phyloP scores from a whole-genome alignment of 2,797 vertebrate genomes.

The Acipenser ruthenus region DNA sequence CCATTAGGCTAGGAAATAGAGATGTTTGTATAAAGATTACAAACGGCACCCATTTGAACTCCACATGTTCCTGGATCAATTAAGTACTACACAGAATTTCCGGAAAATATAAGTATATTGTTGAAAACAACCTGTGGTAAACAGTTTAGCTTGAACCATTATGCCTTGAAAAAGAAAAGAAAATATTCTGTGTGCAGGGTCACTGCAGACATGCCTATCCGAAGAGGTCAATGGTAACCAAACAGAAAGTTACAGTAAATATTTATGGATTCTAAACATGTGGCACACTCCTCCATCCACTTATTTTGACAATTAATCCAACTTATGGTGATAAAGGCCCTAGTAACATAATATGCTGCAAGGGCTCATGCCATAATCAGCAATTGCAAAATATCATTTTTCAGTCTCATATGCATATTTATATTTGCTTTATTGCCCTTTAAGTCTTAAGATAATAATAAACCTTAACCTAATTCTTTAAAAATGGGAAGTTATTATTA shows the following conservation, averaged over 20 bases:
- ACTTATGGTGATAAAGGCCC: slow-evolving; percentile 72
- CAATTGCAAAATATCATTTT: neutral
- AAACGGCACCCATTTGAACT: no score
- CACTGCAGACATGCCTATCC: slow-evolving; percentile 72
- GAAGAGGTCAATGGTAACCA: slow-evolving; percentile 76
- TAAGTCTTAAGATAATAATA: neutral
- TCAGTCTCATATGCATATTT: neutral
- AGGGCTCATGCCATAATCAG: slow-evolving; percentile 22
- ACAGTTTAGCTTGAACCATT: neutral
- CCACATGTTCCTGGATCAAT: no score
- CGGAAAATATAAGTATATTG: neutral
- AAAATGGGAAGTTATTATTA: neutral
- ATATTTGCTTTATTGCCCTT: neutral
- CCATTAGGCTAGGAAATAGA: neutral
- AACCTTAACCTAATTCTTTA: neutral
- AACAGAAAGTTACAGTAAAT: slow-evolving; percentile 81
- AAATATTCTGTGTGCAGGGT: slow-evolving; percentile 35
- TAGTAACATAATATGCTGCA: slow-evolving; percentile 44
- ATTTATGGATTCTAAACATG: slow-evolving; percentile 81
- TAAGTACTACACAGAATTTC: neutral
- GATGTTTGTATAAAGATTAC: no score
- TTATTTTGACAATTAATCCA: slow-evolving; percentile 70
- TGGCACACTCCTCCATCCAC: slow-evolving; percentile 78
- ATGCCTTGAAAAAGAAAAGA: neutral
- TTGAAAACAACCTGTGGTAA: slow-evolving; percentile 1